Evolutionary conservation across 2,797 vertebrate genomes (phyloP).

Genomic region (Sebastes aleutianus): DNA sequence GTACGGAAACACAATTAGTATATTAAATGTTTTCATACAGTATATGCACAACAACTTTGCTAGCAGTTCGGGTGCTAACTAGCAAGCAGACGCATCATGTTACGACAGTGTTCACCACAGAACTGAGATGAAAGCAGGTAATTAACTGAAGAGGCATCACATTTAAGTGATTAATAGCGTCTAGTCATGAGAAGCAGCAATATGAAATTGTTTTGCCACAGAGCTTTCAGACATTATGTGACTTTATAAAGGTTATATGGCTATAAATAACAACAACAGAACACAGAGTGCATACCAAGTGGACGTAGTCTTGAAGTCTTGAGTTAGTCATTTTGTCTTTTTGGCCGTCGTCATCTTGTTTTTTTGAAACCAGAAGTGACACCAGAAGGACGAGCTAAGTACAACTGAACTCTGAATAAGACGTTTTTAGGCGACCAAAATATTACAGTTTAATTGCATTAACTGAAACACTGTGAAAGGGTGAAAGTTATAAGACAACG

Average conservation of each 20-base stretch:
- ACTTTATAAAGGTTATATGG: too few relatives aligned
- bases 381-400: neutral
- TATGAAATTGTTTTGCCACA: neutral
- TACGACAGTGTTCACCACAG: neutral
- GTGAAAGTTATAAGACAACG: too few relatives aligned
- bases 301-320: neutral
- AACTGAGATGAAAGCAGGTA: neutral
- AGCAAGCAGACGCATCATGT: neutral
- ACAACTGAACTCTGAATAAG: too few relatives aligned
- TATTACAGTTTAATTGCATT: too few relatives aligned
- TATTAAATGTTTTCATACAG: neutral
- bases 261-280: neutral
- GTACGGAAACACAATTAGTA: neutral
- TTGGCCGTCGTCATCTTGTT: neutral
- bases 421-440: neutral
- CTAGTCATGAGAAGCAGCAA: neutral
- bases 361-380: neutral
- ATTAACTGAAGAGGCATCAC: neutral
- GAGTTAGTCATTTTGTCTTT: neutral
- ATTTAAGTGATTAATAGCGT: neutral
- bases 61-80: neutral
- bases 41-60: neutral
- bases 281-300: neutral
- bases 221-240: neutral
- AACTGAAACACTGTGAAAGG: too few relatives aligned